phyloP scores from a whole-genome alignment of 2,888 invertebrate genomes.

The Panzeria rudis region DNA sequence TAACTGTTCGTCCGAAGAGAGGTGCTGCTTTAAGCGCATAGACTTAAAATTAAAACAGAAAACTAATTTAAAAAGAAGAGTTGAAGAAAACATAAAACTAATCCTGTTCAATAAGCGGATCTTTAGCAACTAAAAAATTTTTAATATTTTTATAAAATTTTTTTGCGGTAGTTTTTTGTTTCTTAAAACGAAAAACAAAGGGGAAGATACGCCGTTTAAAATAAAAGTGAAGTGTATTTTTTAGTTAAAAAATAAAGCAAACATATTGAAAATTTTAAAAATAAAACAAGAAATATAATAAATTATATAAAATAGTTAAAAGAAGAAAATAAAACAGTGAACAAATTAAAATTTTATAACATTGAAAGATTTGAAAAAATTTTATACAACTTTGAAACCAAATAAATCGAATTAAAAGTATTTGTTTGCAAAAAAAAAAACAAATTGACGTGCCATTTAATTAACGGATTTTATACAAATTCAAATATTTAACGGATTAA shows the following conservation, averaged over 20 bases:
- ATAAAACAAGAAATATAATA: neutral
- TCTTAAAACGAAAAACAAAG: slow-evolving; percentile 15
- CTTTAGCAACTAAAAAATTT: slow-evolving; percentile 20
- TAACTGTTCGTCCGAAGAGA: slow-evolving; percentile 83
- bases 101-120: slow-evolving; percentile 70
- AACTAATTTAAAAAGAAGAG: slow-evolving; percentile 19
- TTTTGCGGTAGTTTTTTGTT: slow-evolving; percentile 50
- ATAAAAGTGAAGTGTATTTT: slow-evolving; percentile 47
- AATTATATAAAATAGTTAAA: neutral
- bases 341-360: slow-evolving; percentile 18
- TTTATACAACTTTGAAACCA: slow-evolving; percentile 44
- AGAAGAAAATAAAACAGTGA: slow-evolving; percentile 40
- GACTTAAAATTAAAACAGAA: slow-evolving; percentile 42
- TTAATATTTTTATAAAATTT: slow-evolving; percentile 17
- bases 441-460: slow-evolving; percentile 70
- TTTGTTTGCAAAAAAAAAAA: slow-evolving; percentile 74
- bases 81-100: slow-evolving; percentile 22
- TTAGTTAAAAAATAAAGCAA: slow-evolving; percentile 16
- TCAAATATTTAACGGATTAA: slow-evolving; percentile 68
- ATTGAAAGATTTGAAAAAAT: slow-evolving; percentile 26
- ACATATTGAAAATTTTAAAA: slow-evolving; percentile 10
- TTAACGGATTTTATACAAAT: slow-evolving; percentile 67
- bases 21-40: slow-evolving; percentile 74
- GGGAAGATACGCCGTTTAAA: slow-evolving; percentile 26
- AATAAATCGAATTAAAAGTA: slow-evolving; percentile 67